Evolutionary conservation across 2,797 vertebrate species (phyloP).

Genomic region (Acrossocheilus wenchowensis): DNA sequence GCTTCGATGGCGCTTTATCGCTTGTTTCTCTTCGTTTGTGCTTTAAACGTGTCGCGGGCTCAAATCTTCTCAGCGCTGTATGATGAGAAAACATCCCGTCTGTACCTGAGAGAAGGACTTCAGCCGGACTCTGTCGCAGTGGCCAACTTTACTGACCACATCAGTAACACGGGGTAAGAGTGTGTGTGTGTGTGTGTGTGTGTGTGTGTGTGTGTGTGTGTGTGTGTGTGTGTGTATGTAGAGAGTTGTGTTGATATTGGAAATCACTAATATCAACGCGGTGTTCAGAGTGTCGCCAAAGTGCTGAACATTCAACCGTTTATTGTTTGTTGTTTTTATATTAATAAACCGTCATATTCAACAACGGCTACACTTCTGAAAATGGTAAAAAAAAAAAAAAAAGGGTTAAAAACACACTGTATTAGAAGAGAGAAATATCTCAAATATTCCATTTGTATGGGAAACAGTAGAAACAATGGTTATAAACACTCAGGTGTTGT

Average conservation of each 20-base stretch:
- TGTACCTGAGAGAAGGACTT: slow-evolving; percentile 76
- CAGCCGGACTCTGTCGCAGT: slow-evolving; percentile 81
- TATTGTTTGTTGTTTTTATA: too few species aligned
- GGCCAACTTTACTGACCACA: slow-evolving; percentile 86
- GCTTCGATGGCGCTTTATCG: background rate
- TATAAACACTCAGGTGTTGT: too few species aligned
- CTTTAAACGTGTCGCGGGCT: slow-evolving; percentile 36
- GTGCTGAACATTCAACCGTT: too few species aligned
- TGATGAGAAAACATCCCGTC: slow-evolving; percentile 74
- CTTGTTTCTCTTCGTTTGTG: background rate
- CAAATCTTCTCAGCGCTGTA: slow-evolving; percentile 78
- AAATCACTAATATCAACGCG: too few species aligned
- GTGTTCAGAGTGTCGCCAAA: too few species aligned
- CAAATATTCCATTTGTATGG: background rate
- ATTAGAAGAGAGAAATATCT: background rate
- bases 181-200: too few species aligned
- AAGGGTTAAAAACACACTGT: background rate
- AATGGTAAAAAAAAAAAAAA: background rate
- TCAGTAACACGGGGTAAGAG: slow-evolving; percentile 76
- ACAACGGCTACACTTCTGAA: too few species aligned
- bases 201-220: too few species aligned
- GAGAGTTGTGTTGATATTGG: too few species aligned
- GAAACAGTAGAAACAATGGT: too few species aligned
- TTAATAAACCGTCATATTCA: too few species aligned
- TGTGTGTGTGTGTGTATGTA: too few species aligned